Conservation (phyloP, 1,140 invertebrate species). For the Megalonaias nervosa region DNA sequence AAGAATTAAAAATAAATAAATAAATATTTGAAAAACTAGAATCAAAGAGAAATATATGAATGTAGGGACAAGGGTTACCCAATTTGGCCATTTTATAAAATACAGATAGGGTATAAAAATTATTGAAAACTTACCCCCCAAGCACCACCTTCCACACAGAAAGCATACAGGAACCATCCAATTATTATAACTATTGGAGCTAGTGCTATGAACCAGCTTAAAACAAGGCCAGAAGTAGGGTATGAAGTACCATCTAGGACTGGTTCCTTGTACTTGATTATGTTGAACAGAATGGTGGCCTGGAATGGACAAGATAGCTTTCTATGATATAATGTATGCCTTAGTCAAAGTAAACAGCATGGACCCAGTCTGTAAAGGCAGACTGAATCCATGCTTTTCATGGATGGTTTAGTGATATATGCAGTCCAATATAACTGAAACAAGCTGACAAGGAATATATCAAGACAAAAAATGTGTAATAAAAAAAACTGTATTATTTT, state of each 20-base stretch:
- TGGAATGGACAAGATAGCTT: constrained; percentile 64
- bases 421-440: not conserved
- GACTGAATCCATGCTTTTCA: not conserved
- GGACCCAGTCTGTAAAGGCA: not conserved
- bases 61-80: no score
- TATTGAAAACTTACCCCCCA: no score
- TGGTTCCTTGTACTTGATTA: constrained; percentile 80
- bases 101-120: no score
- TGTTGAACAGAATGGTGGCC: constrained; percentile 87
- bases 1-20: no score
- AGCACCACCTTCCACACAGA: constrained; percentile 36
- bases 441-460: not conserved
- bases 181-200: constrained; percentile 81
- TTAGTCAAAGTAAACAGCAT: not conserved
- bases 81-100: no score
- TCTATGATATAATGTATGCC: not conserved
- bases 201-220: constrained; percentile 81
- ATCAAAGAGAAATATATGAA: no score
- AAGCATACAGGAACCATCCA: constrained; percentile 66
- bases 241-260: constrained; percentile 76
- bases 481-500: no score
- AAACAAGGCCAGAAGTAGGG: constrained; percentile 82
- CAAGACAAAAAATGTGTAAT: not conserved
- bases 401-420: not conserved
- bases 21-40: no score